Conservation (phyloP, 2,888 invertebrate genomes). For the Pristionchus japonicus region DNA sequence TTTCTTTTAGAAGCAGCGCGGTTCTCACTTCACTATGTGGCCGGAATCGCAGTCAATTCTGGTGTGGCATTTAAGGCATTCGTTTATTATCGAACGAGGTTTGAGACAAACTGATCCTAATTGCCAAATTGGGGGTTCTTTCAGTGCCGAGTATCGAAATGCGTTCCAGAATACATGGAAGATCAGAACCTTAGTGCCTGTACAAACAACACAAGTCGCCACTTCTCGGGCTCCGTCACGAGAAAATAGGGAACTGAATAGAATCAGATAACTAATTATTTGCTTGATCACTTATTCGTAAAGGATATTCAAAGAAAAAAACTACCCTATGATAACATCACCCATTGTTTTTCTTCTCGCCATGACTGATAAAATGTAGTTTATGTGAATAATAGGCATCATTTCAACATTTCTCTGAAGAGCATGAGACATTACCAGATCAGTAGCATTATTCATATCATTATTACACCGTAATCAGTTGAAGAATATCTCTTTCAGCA, state of each 20-base stretch:
- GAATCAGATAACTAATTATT: not conserved
- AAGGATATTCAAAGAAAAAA: not conserved
- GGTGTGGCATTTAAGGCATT: not conserved
- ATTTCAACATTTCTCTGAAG: too few species aligned
- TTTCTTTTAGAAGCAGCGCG: not conserved
- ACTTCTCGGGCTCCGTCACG: not conserved
- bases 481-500: conserved; percentile 3
- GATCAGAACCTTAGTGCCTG: not conserved
- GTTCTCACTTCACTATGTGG: not conserved
- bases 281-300: not conserved
- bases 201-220: not conserved
- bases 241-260: not conserved
- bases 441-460: too few species aligned
- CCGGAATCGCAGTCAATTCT: not conserved
- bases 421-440: too few species aligned
- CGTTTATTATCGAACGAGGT: not conserved
- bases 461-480: not conserved
- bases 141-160: not conserved
- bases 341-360: too few species aligned
- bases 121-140: not conserved
- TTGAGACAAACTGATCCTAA: not conserved
- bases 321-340: too few species aligned
- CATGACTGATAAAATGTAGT: too few species aligned
- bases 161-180: not conserved
- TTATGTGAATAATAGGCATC: too few species aligned